Conservation (phyloP, 2,888 invertebrate genomes). For the Ecdyonurus torrentis region DNA sequence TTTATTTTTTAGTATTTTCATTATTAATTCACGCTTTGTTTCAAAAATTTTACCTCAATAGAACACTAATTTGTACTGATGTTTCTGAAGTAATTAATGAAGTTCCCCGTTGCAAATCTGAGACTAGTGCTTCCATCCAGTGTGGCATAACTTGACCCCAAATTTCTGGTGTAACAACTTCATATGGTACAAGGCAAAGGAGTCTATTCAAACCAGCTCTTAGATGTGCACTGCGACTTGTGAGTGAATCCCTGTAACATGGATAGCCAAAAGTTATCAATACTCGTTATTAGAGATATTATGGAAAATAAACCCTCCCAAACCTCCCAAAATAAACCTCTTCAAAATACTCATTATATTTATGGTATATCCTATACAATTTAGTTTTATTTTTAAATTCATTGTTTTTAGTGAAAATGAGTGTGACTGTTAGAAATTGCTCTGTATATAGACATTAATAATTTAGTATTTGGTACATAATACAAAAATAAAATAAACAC, state of each 20-base stretch:
- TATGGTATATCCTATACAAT: too few species aligned
- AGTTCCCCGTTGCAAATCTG: conserved; percentile 67
- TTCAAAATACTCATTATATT: too few species aligned
- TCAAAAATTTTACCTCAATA: conserved; percentile 40
- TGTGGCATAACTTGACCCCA: conserved; percentile 99
- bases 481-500: neutral
- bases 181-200: conserved; percentile 93
- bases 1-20: too few species aligned
- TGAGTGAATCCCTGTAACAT: conserved; percentile 68
- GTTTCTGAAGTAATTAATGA: neutral
- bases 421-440: too few species aligned
- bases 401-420: too few species aligned
- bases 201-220: conserved; percentile 89
- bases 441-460: too few species aligned
- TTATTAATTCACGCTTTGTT: neutral
- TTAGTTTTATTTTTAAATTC: too few species aligned
- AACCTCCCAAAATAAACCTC: too few species aligned
- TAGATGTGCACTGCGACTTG: conserved; percentile 74
- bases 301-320: too few species aligned
- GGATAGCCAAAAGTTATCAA: too few species aligned
- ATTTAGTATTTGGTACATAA: too few species aligned
- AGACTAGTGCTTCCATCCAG: conserved; percentile 96
- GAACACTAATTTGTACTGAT: conserved; percentile 17
- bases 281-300: too few species aligned
- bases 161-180: conserved; percentile 86